These are phyloP conservation scores for Oegoconia quadripuncta DNA, from an alignment of 2,888 invertebrate genomes.

Conservation along the genomic window DNA sequence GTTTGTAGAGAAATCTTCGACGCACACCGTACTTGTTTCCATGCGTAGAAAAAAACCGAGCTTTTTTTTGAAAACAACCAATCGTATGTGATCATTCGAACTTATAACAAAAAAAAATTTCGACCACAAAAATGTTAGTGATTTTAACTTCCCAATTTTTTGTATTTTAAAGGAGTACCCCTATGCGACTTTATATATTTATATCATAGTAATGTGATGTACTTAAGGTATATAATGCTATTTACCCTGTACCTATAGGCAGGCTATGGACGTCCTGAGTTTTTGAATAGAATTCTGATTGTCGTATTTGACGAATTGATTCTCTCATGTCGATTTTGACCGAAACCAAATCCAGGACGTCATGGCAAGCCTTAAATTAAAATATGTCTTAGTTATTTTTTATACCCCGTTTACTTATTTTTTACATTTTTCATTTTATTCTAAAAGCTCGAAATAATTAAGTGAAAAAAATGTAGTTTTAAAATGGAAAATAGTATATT, in stretches of 20 bases:
- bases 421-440: conserved; percentile 14
- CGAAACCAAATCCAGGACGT: conserved; percentile 5
- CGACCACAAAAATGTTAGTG: conserved; percentile 64
- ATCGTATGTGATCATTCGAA: conserved; percentile 52
- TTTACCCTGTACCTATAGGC: conserved; percentile 20
- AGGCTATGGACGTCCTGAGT: conserved; percentile 1
- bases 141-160: conserved; percentile 49
- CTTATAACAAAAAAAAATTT: conserved; percentile 40
- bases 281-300: conserved; percentile 3
- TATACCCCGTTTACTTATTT: conserved; percentile 15
- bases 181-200: conserved; percentile 40
- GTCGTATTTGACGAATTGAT: no score
- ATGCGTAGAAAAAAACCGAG: conserved; percentile 32
- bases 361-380: conserved; percentile 9
- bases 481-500: conserved; percentile 37
- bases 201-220: conserved; percentile 47
- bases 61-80: conserved; percentile 35
- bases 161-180: conserved; percentile 44
- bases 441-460: conserved; percentile 33
- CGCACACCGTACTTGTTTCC: conserved; percentile 31
- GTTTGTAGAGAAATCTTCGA: conserved; percentile 17
- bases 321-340: no score
- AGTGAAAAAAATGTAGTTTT: conserved; percentile 32
- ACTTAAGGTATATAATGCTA: conserved; percentile 37
- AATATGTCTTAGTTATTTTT: conserved; percentile 14